Evolutionary conservation across 2,113 vertebrate genomes (phyloP).

Genomic region (Heterocephalus glaber): DNA sequence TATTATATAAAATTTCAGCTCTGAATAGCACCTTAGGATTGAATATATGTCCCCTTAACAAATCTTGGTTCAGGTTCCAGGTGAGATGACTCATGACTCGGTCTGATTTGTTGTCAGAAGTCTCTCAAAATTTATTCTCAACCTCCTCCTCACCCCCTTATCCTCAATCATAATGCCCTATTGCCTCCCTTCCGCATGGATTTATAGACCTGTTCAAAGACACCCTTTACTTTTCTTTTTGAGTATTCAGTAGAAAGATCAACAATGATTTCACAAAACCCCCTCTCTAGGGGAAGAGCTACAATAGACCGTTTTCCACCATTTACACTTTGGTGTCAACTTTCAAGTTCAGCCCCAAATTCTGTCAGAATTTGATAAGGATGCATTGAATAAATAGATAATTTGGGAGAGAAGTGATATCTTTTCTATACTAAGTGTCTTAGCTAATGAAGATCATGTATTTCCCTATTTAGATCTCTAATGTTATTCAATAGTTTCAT

Average conservation of each 20-base stretch:
- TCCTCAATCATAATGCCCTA: background rate
- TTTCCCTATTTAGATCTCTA: conserved; percentile 8
- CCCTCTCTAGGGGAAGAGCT: background rate
- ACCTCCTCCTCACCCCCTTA: background rate
- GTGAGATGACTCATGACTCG: conserved; percentile 32
- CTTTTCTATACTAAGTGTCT: background rate
- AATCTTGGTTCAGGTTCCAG: conserved; percentile 27
- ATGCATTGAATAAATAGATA: background rate
- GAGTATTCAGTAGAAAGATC: background rate
- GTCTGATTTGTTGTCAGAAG: conserved; percentile 11
- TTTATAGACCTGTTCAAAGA: background rate
- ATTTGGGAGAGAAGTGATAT: background rate
- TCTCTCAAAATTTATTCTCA: conserved; percentile 52
- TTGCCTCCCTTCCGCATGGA: background rate
- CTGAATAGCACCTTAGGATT: conserved; percentile 5
- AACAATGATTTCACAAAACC: background rate
- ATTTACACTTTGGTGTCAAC: background rate
- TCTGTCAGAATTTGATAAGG: background rate
- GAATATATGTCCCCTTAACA: background rate
- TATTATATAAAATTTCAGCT: background rate
- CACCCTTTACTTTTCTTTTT: background rate
- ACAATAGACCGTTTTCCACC: background rate
- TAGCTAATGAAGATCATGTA: background rate
- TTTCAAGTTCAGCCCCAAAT: conserved; percentile 21
- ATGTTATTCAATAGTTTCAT: background rate